Conservation (phyloP, 2,797 vertebrate genomes). For the Emys orbicularis region DNA sequence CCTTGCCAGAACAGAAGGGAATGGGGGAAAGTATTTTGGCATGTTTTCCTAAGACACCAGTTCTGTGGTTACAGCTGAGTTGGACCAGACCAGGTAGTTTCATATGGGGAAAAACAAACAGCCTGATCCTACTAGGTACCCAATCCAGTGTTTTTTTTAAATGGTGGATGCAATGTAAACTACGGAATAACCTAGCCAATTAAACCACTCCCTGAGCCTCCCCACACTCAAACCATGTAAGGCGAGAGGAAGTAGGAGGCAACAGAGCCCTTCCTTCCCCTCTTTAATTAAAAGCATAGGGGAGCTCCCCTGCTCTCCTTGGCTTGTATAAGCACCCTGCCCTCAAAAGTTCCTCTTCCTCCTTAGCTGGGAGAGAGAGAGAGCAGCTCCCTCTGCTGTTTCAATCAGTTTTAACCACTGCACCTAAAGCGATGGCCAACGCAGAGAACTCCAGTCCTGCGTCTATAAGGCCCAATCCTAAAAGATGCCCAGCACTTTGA, state of each 20-base stretch:
- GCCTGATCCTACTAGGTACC: too few species aligned
- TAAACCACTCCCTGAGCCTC: too few species aligned
- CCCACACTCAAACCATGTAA: too few species aligned
- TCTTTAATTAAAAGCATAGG: not conserved
- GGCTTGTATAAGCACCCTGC: fast-evolving
- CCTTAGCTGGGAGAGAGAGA: fast-evolving
- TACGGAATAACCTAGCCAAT: too few species aligned
- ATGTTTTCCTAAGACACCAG: not conserved
- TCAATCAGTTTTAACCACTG: not conserved
- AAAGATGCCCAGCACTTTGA: not conserved
- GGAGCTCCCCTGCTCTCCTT: not conserved
- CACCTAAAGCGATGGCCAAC: not conserved
- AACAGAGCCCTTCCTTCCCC: too few species aligned
- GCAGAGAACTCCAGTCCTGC: not conserved
- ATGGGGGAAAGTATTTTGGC: not conserved
- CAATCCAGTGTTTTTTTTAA: too few species aligned
- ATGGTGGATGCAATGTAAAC: too few species aligned
- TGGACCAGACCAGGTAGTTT: not conserved
- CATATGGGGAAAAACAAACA: too few species aligned
- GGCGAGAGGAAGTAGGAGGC: too few species aligned
- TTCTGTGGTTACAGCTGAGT: not conserved
- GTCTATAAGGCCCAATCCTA: not conserved
- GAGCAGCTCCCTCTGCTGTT: not conserved
- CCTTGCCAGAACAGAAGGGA: not conserved
- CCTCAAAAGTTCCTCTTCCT: not conserved